Percentiles rank a stretch among this genome's conserved stretches.
phyloP scores from a whole-genome alignment of 2,797 vertebrate genomes.

The Poeciliopsis paucimaculata region DNA sequence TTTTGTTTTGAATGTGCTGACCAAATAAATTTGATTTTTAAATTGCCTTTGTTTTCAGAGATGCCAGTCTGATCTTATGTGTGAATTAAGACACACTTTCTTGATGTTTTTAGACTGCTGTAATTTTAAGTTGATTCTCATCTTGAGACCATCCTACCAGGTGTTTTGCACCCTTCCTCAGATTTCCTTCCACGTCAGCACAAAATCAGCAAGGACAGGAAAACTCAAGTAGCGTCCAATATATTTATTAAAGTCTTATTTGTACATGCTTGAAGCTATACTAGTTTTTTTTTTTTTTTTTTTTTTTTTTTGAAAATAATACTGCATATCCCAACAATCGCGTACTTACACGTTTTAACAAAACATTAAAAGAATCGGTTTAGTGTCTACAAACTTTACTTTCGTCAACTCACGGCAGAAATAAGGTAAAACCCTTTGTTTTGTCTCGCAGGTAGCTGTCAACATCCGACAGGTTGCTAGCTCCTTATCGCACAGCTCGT shows the following conservation, averaged over 20 bases:
- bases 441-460: conserved; percentile 18
- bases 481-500: not conserved
- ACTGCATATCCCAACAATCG: not conserved
- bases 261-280: not conserved
- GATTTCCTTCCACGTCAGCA: not conserved
- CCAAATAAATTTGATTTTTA: not conserved
- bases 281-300: not conserved
- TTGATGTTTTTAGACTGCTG: not conserved
- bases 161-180: not conserved
- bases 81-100: not conserved
- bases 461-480: conserved; percentile 18
- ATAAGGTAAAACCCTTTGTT: not conserved
- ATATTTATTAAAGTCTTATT: not conserved
- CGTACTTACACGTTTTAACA: not conserved
- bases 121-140: not conserved
- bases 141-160: not conserved
- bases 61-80: too few relatives aligned
- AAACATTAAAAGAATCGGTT: not conserved
- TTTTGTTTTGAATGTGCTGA: not conserved
- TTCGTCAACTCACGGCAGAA: not conserved
- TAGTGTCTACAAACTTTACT: not conserved
- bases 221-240: not conserved
- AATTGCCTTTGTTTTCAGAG: not conserved
- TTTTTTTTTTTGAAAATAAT: not conserved
- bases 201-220: not conserved